Evolutionary conservation across 1,140 invertebrate species (phyloP), one percentile per base, ranked within the genome.

Genomic region (Scylla paramamosain): DNA sequence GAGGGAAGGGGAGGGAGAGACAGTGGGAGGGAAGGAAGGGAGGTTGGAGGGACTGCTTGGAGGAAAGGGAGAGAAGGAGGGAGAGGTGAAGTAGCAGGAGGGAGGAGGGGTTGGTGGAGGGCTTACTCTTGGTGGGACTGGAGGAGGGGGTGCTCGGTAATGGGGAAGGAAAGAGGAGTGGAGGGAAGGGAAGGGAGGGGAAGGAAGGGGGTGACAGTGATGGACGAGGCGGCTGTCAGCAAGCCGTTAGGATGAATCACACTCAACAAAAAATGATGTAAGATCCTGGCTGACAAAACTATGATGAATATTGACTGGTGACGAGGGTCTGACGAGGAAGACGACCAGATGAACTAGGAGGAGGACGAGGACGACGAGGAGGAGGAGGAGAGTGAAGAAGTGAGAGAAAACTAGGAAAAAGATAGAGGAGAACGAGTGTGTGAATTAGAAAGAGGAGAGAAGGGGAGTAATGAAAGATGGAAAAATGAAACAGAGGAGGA

Each of bases 301-400:
- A 59, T 91, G 89, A 91, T 91, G 89, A 91, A 91, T 91, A 91
- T 91, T 91, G 89, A 59, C 89, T 91, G 46, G 46, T 52, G 89
- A 28, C 39, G 31, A 4, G 45, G 45, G 31, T 0, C 10, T 12
- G 29, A 32, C 45, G 45, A 45, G 25, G 46, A 28, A 45, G 29
- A 4, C 14, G 46, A 28, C 10, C 3, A 91, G 4, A 16, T 25
- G 25, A 12, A 39, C 10, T 10, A 84, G n/a, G 4, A 32, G 83
- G 25, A 84, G n/a, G 83, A 84, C 3, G 10, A 84, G 1, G n/a
- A 32, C 0, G 83, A 32, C 0, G 83, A 32, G n/a, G 31, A 32
- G 12, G 4, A 84, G 83, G n/a, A 32, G n/a, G 83, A 84, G 83
- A 28, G 25, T 0, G 31, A 32, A 25, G 87, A 25, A 12, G 39